Base-by-base conservation (phyloP, 2,113 vertebrate genomes). In the Cromileptes altivelis region DNA sequence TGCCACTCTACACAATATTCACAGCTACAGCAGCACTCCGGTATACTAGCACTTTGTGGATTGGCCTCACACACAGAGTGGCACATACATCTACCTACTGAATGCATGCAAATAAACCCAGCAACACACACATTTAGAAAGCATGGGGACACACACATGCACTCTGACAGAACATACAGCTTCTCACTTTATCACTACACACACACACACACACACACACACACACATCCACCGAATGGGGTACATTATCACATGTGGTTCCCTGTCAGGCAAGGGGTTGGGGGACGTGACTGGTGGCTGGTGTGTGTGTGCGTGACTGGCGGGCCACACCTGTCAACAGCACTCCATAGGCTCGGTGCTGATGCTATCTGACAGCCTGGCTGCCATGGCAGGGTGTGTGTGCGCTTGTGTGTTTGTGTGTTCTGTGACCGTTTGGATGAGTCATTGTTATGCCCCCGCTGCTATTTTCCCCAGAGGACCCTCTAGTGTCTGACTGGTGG, bases 271-370 rank as follows among this genome's bases (percentile, higher is more conserved):
- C 73, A 12, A 79, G 62, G 72, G 87, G 82, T 82, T 79, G 81
- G 85, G 86, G 90, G 89, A 94, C 70, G 80, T 85, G 80, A 61
- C 81, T 85, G 68, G 88, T 85, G 68, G 88, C 80, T 92, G 88
- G 90, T 90, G 76, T 90, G 63, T 64, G 70, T 62, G 79, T 89
- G 91, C 75, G 85, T 94, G 93, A 94, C 94, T 92, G 91, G 90
- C 64, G 90, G 93, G 89, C 85, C 92, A 94, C 92, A 94, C 92
- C 94, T 95, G 94, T 94, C 95, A 95, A 80, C 84, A 87, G 84
- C 60, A 84, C 88, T 94, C 89, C 80, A 91, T 80, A 85, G 86
- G 84, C 87, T 78, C 72, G 82, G 86, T 37, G 70, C 85, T 94
- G 90, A 95, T 94, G 89, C 78, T 90, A 85, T 93, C 88, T 92